Evolutionary conservation across 2,888 invertebrate species (phyloP), one percentile per base, ranked within the genome.

Genomic region (Eumerus sabulonum): DNA sequence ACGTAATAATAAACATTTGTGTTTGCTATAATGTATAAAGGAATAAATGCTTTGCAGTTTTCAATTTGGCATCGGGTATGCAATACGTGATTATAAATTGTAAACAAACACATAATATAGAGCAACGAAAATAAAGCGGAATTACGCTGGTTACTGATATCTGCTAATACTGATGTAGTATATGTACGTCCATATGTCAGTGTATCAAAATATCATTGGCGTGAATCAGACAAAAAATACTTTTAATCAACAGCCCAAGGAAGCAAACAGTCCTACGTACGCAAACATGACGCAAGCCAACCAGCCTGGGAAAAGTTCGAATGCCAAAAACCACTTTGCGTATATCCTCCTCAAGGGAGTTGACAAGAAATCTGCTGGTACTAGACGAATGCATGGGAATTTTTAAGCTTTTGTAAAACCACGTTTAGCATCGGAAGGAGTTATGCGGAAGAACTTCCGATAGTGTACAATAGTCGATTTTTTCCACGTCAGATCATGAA

Each of bases 321-420:
- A 47, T 27, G 27, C 40, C n/a, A 40, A 40, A n/a, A 40, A 9
- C 36, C 40, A n/a, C 40, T 40, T 27, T 40, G 9, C 11, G 40
- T 40, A 40, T 11, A n/a, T n/a, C 12, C 40, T 57, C 44, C 40
- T 51, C 17, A 9, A 13, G 50, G 27, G 19, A 56, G 38, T 56
- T 59, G 48, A 17, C 73, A 11, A 44, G n/a, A 67, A 68, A 57
- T 62, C 72, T 72, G 72, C 76, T 71, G 76, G 76, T 71, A 71
- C 40, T 70, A 53, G 16, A 13, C 38, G 38, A 9, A 40, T 9
- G 19, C 53, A 56, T 63, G 56, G 60, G 57, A 72, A 72, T 40
- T 36, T 27, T 9, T 16, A 42, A 13, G 9, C 16, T 19, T 53
- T 36, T 48, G 50, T 67, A 59, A 76, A 68, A 76, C 50, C 56